Base-by-base conservation (phyloP, 2,113 vertebrate species). In the Candoia aspera region DNA sequence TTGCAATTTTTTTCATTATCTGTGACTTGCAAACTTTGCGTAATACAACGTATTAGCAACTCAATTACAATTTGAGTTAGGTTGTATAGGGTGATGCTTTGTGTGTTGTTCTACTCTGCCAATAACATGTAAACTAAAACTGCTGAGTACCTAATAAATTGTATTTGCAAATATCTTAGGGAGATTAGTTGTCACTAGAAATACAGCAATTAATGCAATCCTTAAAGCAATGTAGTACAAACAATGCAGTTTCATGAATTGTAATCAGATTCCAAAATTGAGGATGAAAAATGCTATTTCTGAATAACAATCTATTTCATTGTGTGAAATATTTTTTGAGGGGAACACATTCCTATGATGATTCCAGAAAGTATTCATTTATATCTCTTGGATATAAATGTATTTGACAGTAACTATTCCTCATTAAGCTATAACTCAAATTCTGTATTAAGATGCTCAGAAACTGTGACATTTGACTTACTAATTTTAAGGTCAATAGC, bases 401-500 rank as follows among this genome's bases (percentile, higher is more conserved):
- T 57, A 83, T 26, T 54, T 90, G 89, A 84, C 55, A 84, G 54
- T 84, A 90, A 90, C 89, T 90, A 13, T 59, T 90, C 8, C 55
- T n/a, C 4, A 49, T 90, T 90, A 90, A 84, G 23, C 1, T 37
- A 59, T 10, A 8, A 90, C 55, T 59, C 24, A 46, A 19, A 2
- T 17, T 90, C 55, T 46, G 15, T 84, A 59, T 90, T 49, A 84
- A 84, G 4, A 42, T 90, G 68, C n/a, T 57, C 11, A 83, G 68
- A 84, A 73, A 37, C 33, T 29, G 15, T 68, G 89, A 55, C 73
- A 84, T 84, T 46, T 59, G 55, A 59, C 73, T 84, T 84, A 57
- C 12, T 84, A 46, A 24, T 59, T 90, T 84, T 84, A 84, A 90
- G 33, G 53, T 90, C 68, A 90, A 90, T 12, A 58, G 33, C 24